A percentile compares a stretch with the other conserved stretches of the same genome.
Evolutionary conservation across 92 coral and sea anemone species (phyloP).

Genomic region (Porites evermanni): DNA sequence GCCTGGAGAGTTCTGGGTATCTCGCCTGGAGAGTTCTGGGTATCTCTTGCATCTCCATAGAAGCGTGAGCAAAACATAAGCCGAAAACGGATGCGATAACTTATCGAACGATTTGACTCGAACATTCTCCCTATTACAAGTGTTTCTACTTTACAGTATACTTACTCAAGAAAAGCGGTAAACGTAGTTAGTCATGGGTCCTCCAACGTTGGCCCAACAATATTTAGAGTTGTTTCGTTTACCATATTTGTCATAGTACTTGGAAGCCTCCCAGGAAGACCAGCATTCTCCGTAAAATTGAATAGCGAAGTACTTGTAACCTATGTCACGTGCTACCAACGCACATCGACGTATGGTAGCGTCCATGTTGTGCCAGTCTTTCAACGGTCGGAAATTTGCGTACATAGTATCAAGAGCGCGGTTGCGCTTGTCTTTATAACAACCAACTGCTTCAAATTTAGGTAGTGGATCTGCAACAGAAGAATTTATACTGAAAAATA

Average conservation of each 20-base stretch:
- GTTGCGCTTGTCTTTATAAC: conserved; percentile 50
- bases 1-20: too few species aligned
- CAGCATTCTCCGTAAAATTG: conserved; percentile 89
- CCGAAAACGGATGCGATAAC: too few species aligned
- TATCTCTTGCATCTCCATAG: too few species aligned
- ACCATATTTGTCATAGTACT: conserved; percentile 37
- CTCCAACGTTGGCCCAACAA: conserved; percentile 59
- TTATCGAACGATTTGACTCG: too few species aligned
- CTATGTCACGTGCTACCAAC: conserved; percentile 68
- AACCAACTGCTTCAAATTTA: conserved; percentile 62
- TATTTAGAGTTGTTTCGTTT: background rate
- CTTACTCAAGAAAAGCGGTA: conserved; percentile 33
- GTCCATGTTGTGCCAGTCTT: conserved; percentile 63
- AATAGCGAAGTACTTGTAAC: conserved; percentile 68
- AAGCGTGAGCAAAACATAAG: too few species aligned
- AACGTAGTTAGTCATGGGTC: conserved; percentile 40
- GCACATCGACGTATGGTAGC: conserved; percentile 73
- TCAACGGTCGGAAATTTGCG: conserved; percentile 67
- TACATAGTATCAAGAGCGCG: conserved; percentile 54
- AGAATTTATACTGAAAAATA: background rate
- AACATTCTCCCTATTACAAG: too few species aligned
- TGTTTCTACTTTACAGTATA: background rate
- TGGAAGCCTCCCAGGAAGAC: conserved; percentile 37
- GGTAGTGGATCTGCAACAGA: conserved; percentile 60
- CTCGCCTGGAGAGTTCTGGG: too few species aligned